Evolutionary conservation across 2,888 invertebrate genomes (phyloP).

Genomic region (Alloplasta piceator): DNA sequence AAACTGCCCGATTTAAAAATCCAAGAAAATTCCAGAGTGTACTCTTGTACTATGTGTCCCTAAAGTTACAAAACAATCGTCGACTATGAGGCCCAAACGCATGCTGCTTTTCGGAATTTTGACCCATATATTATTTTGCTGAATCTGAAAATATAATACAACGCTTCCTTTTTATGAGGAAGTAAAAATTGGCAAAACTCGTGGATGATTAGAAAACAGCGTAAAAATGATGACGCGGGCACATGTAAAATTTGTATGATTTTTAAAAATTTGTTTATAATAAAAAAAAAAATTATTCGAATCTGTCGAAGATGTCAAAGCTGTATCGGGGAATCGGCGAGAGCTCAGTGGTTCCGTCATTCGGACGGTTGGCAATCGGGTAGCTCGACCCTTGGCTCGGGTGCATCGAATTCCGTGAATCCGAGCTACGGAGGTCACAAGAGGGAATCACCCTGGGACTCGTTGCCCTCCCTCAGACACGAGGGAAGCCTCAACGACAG

Average conservation of each 20-base stretch:
- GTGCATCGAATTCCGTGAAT: slow-evolving; percentile 82
- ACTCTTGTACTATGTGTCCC: no score
- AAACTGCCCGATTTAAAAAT: no score
- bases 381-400: slow-evolving; percentile 88
- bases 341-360: slow-evolving; percentile 95
- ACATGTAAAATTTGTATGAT: slow-evolving; percentile 5
- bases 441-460: slow-evolving; percentile 93
- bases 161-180: no score
- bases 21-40: no score
- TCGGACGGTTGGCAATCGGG: slow-evolving; percentile 94
- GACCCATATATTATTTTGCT: no score
- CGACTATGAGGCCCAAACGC: no score
- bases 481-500: slow-evolving; percentile 94
- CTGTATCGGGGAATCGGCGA: slow-evolving; percentile 94
- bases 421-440: slow-evolving; percentile 85
- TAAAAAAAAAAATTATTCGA: slow-evolving; percentile 43
- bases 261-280: slow-evolving; percentile 3
- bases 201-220: no score
- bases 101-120: no score
- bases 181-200: no score
- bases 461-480: slow-evolving; percentile 92
- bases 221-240: no score
- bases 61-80: no score
- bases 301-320: slow-evolving; percentile 88
- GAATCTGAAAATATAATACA: no score